phyloP scores from a whole-genome alignment of 2,113 vertebrate genomes.

The Ceratotherium simum region DNA sequence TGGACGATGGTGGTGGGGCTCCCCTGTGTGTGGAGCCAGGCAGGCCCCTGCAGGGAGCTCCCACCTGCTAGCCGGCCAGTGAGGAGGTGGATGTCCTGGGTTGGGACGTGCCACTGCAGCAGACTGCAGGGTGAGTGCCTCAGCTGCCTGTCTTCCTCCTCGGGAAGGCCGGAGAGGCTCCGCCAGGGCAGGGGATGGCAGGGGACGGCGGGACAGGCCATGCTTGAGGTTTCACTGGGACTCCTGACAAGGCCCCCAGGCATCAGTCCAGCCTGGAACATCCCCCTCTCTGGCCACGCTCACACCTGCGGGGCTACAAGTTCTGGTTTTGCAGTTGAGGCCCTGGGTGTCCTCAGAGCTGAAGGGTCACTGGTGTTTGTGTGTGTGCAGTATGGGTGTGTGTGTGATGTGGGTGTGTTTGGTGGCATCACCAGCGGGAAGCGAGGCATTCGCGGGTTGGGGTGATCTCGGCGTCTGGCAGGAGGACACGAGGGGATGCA shows the following conservation, averaged over 20 bases:
- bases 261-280: too few relatives aligned
- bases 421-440: not conserved
- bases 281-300: too few relatives aligned
- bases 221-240: too few relatives aligned
- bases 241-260: too few relatives aligned
- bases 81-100: too few relatives aligned
- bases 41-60: not conserved
- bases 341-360: not conserved
- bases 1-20: not conserved
- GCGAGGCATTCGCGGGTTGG: rapidly evolving
- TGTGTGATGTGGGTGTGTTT: not conserved
- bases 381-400: not conserved
- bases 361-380: not conserved
- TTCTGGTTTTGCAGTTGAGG: not conserved
- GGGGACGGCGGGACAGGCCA: too few relatives aligned
- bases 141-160: too few relatives aligned
- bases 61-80: not conserved
- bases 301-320: not conserved
- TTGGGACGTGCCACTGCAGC: too few relatives aligned
- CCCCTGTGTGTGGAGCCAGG: too few relatives aligned
- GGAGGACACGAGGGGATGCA: not conserved
- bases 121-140: too few relatives aligned
- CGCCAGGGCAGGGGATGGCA: too few relatives aligned
- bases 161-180: too few relatives aligned
- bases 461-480: not conserved